Percentiles rank a stretch among this genome's conserved stretches.
phyloP scores from a whole-genome alignment of 2,797 vertebrate species.

The Phalanger gymnotis region DNA sequence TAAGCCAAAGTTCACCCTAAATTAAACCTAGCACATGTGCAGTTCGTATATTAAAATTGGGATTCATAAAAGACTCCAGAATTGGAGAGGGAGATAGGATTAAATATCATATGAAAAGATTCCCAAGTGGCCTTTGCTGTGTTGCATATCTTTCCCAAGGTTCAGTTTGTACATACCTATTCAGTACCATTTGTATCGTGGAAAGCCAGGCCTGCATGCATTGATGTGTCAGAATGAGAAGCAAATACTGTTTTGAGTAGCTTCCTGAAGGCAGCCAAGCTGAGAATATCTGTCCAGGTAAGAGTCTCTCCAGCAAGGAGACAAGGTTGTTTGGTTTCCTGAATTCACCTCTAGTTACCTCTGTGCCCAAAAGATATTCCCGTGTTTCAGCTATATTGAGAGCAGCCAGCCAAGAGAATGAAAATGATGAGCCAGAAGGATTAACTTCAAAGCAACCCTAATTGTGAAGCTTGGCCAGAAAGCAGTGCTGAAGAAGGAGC shows the following conservation, averaged over 20 bases:
- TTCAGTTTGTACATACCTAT: background rate
- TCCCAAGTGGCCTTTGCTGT: background rate
- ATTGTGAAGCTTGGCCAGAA: background rate
- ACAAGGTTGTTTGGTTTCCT: background rate
- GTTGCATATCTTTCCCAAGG: background rate
- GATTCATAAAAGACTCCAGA: background rate
- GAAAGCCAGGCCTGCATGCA: background rate
- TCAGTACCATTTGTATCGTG: background rate
- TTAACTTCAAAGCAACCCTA: conserved; percentile 13
- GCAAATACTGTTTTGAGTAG: conserved; percentile 7
- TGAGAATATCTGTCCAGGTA: background rate
- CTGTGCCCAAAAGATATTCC: background rate
- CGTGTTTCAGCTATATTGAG: conserved; percentile 17
- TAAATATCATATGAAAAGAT: background rate
- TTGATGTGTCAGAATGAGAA: conserved; percentile 3
- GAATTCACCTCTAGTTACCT: background rate
- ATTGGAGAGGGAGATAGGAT: background rate
- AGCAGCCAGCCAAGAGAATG: background rate
- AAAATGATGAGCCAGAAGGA: background rate
- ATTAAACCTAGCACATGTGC: conserved; percentile 13
- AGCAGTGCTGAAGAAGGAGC: background rate
- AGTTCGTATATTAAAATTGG: background rate
- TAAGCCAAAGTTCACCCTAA: background rate
- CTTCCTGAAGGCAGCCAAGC: conserved; percentile 20
- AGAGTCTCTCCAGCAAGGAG: background rate